phyloP scores from a whole-genome alignment of 1,140 invertebrate species.

The Drosophila elegans region DNA sequence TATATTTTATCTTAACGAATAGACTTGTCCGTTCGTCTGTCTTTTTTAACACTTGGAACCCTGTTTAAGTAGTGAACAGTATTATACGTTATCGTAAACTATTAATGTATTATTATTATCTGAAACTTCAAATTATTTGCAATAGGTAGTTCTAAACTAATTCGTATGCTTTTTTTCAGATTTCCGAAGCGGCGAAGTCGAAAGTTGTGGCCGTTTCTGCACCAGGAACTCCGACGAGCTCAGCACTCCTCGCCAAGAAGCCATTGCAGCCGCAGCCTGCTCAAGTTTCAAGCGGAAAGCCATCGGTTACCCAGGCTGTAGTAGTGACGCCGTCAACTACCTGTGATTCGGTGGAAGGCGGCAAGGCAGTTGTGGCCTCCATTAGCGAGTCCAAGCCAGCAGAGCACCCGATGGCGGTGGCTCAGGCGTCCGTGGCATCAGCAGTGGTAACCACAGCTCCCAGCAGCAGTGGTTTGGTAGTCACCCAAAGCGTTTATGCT shows the following conservation, averaged over 20 bases:
- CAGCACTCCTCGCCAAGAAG: slow-evolving; percentile 45
- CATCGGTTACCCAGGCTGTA: slow-evolving; percentile 28
- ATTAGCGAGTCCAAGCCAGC: slow-evolving; percentile 23
- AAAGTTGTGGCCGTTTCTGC: slow-evolving; percentile 9
- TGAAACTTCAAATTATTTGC: too few relatives aligned
- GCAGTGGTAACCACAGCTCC: slow-evolving; percentile 20
- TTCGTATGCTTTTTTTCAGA: slow-evolving; percentile 14
- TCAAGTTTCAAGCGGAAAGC: slow-evolving; percentile 3
- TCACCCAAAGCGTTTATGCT: slow-evolving; percentile 50
- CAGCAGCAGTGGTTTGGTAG: slow-evolving; percentile 26
- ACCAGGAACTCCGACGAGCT: background rate
- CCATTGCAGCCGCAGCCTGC: slow-evolving; percentile 12
- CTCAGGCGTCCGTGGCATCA: slow-evolving; percentile 16
- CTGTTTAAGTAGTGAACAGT: too few relatives aligned
- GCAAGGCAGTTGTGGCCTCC: slow-evolving; percentile 12
- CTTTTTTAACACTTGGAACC: too few relatives aligned
- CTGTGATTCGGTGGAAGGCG: slow-evolving; percentile 2
- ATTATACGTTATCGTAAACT: too few relatives aligned
- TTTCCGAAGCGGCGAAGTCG: slow-evolving; percentile 42
- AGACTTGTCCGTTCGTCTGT: too few relatives aligned
- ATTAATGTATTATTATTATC: too few relatives aligned
- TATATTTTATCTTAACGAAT: too few relatives aligned
- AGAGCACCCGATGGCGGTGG: slow-evolving; percentile 8
- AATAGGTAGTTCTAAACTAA: too few relatives aligned
- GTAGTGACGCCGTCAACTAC: slow-evolving; percentile 2